Percentiles rank a stretch among this genome's conserved stretches.
Conservation (phyloP, 1,140 invertebrate genomes). For the Drosophila leontia region DNA sequence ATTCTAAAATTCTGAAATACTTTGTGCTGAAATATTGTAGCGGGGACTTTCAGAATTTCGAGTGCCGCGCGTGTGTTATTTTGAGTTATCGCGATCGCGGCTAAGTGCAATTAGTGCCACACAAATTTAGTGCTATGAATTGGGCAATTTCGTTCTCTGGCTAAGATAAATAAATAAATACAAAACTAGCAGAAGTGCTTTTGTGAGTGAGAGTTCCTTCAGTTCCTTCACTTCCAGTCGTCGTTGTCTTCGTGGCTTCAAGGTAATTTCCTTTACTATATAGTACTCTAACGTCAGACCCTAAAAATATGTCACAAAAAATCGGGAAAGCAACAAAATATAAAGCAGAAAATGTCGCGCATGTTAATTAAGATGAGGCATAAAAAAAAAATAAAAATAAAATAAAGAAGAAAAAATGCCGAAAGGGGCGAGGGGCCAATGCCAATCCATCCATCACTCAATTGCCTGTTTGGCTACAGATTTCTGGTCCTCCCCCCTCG, state of each 20-base stretch:
- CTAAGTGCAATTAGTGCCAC: slow-evolving; percentile 78
- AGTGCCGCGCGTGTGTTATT: slow-evolving; percentile 65
- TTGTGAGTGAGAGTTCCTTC: slow-evolving; percentile 25
- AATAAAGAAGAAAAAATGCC: slow-evolving; percentile 12
- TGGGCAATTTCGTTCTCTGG: slow-evolving; percentile 53
- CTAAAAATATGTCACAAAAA: slow-evolving; percentile 46
- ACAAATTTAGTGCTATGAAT: slow-evolving; percentile 73
- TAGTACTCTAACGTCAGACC: slow-evolving; percentile 50
- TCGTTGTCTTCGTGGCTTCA: slow-evolving; percentile 5
- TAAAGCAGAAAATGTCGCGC: slow-evolving; percentile 38
- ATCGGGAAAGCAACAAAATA: slow-evolving; percentile 14
- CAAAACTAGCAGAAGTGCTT: slow-evolving; percentile 14
- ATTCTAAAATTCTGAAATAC: slow-evolving; percentile 14
- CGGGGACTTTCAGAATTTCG: slow-evolving; percentile 39
- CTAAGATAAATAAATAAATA: slow-evolving; percentile 37
- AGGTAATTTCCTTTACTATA: slow-evolving; percentile 38
- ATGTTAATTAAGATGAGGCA: slow-evolving; percentile 73
- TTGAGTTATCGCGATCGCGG: slow-evolving; percentile 77
- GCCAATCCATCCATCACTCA: slow-evolving; percentile 79
- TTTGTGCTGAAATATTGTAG: slow-evolving; percentile 23
- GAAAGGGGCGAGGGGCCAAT: slow-evolving; percentile 51
- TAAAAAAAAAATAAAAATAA: slow-evolving; percentile 32
- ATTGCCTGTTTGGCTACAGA: slow-evolving; percentile 57
- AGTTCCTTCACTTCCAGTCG: slow-evolving; percentile 12
- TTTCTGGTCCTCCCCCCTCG: slow-evolving; percentile 26